Evolutionary conservation across 2,888 invertebrate genomes (phyloP).

Genomic region (Trachelus troglodyta): DNA sequence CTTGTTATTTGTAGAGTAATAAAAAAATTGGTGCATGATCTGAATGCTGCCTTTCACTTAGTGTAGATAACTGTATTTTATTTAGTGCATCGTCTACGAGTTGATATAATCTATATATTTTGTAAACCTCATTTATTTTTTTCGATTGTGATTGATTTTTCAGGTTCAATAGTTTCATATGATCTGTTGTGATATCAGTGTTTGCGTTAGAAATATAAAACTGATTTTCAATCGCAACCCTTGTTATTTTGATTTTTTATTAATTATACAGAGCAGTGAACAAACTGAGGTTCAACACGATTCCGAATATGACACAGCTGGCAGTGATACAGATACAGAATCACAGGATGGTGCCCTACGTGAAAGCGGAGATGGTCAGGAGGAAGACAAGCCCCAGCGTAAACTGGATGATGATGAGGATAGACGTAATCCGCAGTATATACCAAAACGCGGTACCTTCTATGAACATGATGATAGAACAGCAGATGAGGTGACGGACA

Average conservation of each 20-base stretch:
- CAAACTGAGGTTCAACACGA: constrained; percentile 57
- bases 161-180: neutral
- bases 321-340: constrained; percentile 51
- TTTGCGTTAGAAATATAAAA: neutral
- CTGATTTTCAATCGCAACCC: neutral
- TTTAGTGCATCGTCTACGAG: neutral
- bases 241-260: neutral
- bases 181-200: neutral
- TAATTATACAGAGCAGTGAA: constrained; percentile 53
- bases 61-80: neutral
- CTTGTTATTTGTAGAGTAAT: neutral
- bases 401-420: constrained; percentile 94
- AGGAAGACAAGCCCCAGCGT: constrained; percentile 72
- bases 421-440: constrained; percentile 95
- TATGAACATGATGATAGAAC: constrained; percentile 96
- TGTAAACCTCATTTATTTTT: neutral
- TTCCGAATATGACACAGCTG: constrained; percentile 60
- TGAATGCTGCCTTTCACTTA: neutral
- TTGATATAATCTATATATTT: neutral
- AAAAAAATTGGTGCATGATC: neutral
- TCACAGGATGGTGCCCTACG: constrained; percentile 60
- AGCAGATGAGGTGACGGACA: constrained; percentile 70
- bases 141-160: neutral
- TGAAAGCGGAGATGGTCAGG: constrained; percentile 64
- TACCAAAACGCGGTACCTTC: constrained; percentile 94